Base-by-base conservation (phyloP, 2,888 invertebrate genomes). In the Hypena proboscidalis region DNA sequence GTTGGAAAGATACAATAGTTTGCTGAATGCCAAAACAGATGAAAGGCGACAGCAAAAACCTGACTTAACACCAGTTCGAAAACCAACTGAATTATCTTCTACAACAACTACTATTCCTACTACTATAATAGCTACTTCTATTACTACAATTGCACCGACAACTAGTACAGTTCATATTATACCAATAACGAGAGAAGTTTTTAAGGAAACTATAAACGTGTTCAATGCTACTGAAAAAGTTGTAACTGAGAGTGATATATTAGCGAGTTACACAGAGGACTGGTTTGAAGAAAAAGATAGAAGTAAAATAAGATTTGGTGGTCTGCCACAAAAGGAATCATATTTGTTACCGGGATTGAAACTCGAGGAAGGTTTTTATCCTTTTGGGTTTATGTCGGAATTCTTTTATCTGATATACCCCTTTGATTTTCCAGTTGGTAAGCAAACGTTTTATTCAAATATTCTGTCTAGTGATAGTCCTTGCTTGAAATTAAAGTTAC, bases 371-470 rank as follows among this genome's bases (percentile, higher is more conserved):
- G 92, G 93, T 56, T 89, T 93, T 73, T 92, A 93, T 72, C 85
- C 93, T 57, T 94, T 94, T 75, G 88, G 91, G 64, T 93, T 93
- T 74, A 91, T 94, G 71, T 92, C 94, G 6, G 77, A 85, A 46
- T 92, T 94, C 74, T 92, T 94, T 71, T 91, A 91, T 57, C 78
- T 92, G 70, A 90, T 95, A 69, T 93, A 94, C 77, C 94, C 94
- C 2, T 90, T 92, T 67, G 92, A 93, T 58, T 92, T 94, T 80
- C 94, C 94, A 47, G 77, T 92, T 40, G 94, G 94, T 95, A 82
- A 93, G 89, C 80, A 30, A 31, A 36, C 4, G 20, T 10, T 38
- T 43, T 37, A 34, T 41, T 45, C 37, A 36, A 26, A 37, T 30
- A 33, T 43, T 25, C 2, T 11, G 9, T 25, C 6, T 9, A 4